Conservation (phyloP, 2,113 vertebrate genomes). For the Setophaga kirtlandii region DNA sequence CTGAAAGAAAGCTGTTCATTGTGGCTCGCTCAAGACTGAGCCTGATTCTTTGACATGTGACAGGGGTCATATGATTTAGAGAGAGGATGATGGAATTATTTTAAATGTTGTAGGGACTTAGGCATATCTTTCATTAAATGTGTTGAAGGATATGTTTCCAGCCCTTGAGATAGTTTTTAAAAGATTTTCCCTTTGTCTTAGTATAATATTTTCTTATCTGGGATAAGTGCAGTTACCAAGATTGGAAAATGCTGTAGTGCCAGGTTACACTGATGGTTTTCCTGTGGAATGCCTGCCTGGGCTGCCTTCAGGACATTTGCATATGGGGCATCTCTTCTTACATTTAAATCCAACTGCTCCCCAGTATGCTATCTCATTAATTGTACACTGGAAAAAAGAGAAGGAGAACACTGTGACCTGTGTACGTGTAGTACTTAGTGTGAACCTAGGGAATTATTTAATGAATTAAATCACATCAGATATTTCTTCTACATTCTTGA, state of each 20-base stretch:
- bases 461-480: slow-evolving; percentile 48
- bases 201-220: background rate
- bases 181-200: background rate
- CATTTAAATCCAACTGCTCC: background rate
- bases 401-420: background rate
- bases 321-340: background rate
- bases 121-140: background rate
- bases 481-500: slow-evolving; percentile 47
- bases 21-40: background rate
- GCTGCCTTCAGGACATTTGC: background rate
- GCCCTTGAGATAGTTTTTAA: background rate
- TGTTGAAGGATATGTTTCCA: background rate
- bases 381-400: background rate
- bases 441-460: slow-evolving; percentile 48
- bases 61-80: background rate
- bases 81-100: background rate
- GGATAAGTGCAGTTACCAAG: background rate
- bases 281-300: background rate
- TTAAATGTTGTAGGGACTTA: background rate
- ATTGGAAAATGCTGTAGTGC: background rate
- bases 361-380: slow-evolving; percentile 46
- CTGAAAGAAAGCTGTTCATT: background rate
- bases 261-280: background rate
- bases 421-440: background rate
- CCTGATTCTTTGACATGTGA: background rate